phyloP scores from a whole-genome alignment of 2,797 vertebrate genomes.

The Vespertilio murinus region DNA sequence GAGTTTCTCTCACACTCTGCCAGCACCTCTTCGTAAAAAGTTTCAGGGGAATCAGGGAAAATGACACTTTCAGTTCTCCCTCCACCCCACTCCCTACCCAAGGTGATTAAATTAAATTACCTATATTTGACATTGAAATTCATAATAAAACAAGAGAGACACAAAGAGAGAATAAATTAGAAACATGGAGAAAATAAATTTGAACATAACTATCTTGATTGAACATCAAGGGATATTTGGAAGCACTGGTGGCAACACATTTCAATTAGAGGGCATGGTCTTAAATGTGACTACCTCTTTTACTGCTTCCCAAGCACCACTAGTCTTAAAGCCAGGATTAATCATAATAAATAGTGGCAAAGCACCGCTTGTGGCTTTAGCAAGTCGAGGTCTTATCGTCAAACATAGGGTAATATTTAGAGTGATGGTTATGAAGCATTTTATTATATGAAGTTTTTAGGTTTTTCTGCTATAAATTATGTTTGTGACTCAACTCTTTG shows the following conservation, averaged over 20 bases:
- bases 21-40: background rate
- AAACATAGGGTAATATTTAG: background rate
- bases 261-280: background rate
- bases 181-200: background rate
- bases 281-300: background rate
- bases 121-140: background rate
- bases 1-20: background rate
- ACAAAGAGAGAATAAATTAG: background rate
- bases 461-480: background rate
- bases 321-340: background rate
- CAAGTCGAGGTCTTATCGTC: background rate
- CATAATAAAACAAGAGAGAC: slow-evolving; percentile 21
- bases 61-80: slow-evolving; percentile 28
- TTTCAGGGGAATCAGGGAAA: background rate
- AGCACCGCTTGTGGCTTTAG: background rate
- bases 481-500: background rate
- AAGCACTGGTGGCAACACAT: background rate
- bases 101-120: background rate
- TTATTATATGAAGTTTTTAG: background rate
- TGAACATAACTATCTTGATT: background rate
- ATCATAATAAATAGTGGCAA: background rate
- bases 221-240: background rate
- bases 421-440: background rate
- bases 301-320: background rate
- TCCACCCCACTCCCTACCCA: background rate